These are phyloP conservation scores for Xiphorhynchus erythropygius DNA, from an alignment of 2,797 vertebrate species.

Conservation along the genomic window DNA sequence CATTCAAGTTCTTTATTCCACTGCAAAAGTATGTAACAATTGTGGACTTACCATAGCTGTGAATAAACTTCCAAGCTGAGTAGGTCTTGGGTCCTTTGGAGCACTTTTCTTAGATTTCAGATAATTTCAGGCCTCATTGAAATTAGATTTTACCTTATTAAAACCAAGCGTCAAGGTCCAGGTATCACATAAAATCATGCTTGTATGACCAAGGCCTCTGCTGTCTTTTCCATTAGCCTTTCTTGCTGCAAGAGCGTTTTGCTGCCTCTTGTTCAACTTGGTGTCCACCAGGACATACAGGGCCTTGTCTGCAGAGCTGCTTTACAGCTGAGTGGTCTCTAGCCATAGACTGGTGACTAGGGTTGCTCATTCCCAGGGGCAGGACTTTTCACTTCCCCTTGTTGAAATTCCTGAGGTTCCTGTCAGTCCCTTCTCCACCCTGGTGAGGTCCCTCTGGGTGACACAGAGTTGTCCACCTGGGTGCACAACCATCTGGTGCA, in stretches of 20 bases:
- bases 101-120: not conserved
- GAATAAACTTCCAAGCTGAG: not conserved
- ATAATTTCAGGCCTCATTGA: not conserved
- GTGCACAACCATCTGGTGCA: not conserved
- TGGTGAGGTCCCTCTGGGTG: fast-evolving
- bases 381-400: not conserved
- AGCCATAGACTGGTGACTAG: not conserved
- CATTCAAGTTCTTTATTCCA: not conserved
- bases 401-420: not conserved
- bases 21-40: not conserved
- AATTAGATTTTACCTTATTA: not conserved
- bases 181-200: not conserved
- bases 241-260: not conserved
- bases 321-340: not conserved
- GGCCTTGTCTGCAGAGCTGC: not conserved
- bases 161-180: not conserved
- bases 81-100: not conserved
- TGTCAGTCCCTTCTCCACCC: not conserved
- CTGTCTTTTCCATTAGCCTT: not conserved
- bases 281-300: not conserved
- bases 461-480: too few species aligned
- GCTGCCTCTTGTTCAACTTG: not conserved
- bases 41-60: not conserved
- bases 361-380: not conserved
- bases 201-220: not conserved